Conservation (phyloP, 1,140 invertebrate species). For the Papilio aristodemus region DNA sequence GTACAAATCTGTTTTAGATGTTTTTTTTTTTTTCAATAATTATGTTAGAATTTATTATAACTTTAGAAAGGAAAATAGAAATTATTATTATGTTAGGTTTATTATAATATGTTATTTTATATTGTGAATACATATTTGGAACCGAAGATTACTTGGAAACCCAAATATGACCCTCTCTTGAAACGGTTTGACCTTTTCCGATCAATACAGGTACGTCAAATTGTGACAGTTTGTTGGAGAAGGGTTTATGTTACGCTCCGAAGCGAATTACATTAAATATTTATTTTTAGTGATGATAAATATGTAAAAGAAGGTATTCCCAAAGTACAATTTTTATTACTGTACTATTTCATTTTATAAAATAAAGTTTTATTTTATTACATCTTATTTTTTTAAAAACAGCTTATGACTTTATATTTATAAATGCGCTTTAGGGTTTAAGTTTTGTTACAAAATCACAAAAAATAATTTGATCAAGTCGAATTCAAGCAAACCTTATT, state of each 20-base stretch:
- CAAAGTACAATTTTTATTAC: not conserved
- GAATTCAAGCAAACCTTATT: too few species aligned
- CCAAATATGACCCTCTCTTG: constrained; percentile 17
- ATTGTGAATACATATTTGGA: constrained; percentile 7
- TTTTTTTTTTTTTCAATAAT: too few species aligned
- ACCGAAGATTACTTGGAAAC: constrained; percentile 15
- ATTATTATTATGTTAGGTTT: not conserved
- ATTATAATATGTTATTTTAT: not conserved
- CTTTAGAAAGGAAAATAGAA: not conserved
- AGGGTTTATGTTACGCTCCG: constrained; percentile 39
- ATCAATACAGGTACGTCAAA: constrained; percentile 48
- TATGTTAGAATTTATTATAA: not conserved
- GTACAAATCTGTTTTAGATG: too few species aligned
- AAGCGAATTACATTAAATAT: constrained; percentile 17
- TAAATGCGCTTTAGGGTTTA: too few species aligned
- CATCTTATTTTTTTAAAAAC: too few species aligned
- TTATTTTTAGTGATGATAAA: not conserved
- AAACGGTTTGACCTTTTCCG: constrained; percentile 40
- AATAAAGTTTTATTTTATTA: not conserved
- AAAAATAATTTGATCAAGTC: too few species aligned
- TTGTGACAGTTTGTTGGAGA: constrained; percentile 45
- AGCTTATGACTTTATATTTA: too few species aligned
- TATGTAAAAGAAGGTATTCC: not conserved
- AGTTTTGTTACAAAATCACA: too few species aligned
- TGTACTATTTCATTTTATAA: not conserved